Conservation (phyloP, 1,140 invertebrate species). For the Drepana arcuata region DNA sequence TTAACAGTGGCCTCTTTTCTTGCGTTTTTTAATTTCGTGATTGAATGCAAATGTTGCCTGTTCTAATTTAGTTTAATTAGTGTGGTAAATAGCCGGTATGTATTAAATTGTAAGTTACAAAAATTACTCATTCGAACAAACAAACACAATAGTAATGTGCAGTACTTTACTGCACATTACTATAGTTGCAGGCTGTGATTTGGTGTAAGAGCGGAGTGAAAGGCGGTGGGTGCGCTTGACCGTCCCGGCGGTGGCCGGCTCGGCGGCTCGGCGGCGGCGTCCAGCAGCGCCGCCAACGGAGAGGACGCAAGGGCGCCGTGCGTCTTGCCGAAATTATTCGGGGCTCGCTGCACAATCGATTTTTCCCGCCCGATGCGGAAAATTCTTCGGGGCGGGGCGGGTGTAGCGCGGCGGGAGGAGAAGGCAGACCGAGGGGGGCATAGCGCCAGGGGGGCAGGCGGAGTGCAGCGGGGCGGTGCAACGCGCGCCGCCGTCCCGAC, state of each 20-base stretch:
- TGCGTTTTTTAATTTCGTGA: no score
- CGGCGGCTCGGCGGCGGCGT: slow-evolving; percentile 15
- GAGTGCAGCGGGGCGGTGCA: slow-evolving; percentile 65
- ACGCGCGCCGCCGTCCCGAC: slow-evolving; percentile 56
- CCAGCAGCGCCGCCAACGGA: slow-evolving; percentile 22
- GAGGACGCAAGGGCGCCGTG: slow-evolving; percentile 62
- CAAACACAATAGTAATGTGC: no score
- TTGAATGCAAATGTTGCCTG: not conserved
- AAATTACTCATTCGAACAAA: no score
- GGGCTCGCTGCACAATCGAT: slow-evolving; percentile 66
- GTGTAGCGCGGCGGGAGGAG: slow-evolving; percentile 35
- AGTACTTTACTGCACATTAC: not conserved
- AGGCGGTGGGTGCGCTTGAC: slow-evolving; percentile 46
- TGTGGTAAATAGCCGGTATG: not conserved
- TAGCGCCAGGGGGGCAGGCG: slow-evolving; percentile 45
- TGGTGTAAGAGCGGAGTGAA: slow-evolving; percentile 21
- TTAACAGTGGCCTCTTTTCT: no score
- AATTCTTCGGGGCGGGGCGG: slow-evolving; percentile 62
- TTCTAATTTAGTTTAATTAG: not conserved
- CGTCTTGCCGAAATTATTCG: slow-evolving; percentile 68
- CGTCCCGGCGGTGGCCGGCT: slow-evolving; percentile 21
- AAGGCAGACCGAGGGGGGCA: slow-evolving; percentile 25
- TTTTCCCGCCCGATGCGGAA: slow-evolving; percentile 68
- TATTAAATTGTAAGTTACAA: not conserved
- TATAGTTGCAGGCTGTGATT: not conserved